Conservation (phyloP, 2,797 vertebrate species). For the Tenualosa ilisha region DNA sequence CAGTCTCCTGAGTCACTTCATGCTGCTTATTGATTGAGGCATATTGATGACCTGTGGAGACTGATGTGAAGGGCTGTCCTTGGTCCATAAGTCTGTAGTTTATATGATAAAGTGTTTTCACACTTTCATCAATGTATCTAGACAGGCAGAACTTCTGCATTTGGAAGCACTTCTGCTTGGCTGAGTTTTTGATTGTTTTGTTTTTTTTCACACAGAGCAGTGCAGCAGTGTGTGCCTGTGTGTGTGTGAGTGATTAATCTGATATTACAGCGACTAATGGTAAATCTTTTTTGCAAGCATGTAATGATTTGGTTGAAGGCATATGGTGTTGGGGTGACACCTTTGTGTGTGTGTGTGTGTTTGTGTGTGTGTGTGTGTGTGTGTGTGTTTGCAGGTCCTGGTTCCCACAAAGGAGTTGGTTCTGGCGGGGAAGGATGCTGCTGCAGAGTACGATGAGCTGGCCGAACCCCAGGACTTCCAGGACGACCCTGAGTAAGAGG, state of each 20-base stretch:
- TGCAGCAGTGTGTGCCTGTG: neutral
- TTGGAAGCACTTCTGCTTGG: neutral
- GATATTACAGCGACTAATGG: no score
- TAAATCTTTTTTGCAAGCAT: no score
- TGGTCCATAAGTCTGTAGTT: neutral
- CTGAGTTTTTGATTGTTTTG: neutral
- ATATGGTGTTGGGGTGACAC: neutral
- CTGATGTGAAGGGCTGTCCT: neutral
- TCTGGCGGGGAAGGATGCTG: constrained; percentile 94
- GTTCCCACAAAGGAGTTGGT: constrained; percentile 90
- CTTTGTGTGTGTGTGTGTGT: neutral
- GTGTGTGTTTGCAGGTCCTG: constrained; percentile 72
- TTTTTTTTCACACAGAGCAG: neutral
- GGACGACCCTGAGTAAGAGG: constrained; percentile 94
- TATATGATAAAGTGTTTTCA: neutral
- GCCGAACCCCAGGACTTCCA: constrained; percentile 98
- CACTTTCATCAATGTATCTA: neutral
- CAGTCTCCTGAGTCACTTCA: neutral
- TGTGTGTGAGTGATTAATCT: neutral
- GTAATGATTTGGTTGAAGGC: no score
- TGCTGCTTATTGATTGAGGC: neutral
- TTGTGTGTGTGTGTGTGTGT: neutral
- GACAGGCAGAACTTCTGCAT: neutral
- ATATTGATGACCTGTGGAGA: neutral
- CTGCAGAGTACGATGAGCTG: constrained; percentile 96